Evolutionary conservation across 2,888 invertebrate species (phyloP).

Genomic region (Tetranychus truncatus): DNA sequence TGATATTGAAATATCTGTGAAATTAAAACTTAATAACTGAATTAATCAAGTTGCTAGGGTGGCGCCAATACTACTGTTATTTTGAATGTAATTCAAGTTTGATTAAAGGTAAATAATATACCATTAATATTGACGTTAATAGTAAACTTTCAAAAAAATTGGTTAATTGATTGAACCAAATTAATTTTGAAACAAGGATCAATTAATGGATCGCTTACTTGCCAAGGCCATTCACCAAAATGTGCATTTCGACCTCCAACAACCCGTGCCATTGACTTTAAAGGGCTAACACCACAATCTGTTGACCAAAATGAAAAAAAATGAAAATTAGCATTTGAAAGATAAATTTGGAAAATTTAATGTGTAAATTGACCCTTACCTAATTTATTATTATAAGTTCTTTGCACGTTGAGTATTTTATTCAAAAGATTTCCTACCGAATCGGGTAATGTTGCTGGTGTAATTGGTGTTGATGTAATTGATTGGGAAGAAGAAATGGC

Average conservation of each 20-base stretch:
- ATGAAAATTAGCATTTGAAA: not conserved
- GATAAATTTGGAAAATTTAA: not conserved
- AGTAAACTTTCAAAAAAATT: not conserved
- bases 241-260: slow-evolving; percentile 28
- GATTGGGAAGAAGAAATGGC: not conserved
- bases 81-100: no score
- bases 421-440: not conserved
- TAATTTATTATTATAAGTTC: slow-evolving; percentile 9
- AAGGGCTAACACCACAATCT: slow-evolving; percentile 12
- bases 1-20: no score
- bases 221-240: slow-evolving; percentile 29
- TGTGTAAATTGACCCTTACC: not conserved
- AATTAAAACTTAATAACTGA: no score
- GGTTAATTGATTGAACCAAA: not conserved
- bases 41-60: no score
- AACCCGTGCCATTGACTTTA: slow-evolving; percentile 19
- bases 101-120: no score
- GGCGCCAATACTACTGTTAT: no score
- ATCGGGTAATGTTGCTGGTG: not conserved
- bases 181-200: not conserved
- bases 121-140: no score
- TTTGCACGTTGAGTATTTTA: not conserved
- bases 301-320: not conserved
- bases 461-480: not conserved
- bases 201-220: slow-evolving; percentile 16